Percentiles rank a stretch among this genome's conserved stretches.
phyloP scores from a whole-genome alignment of 2,113 vertebrate species.

The Tragelaphus imberbis region DNA sequence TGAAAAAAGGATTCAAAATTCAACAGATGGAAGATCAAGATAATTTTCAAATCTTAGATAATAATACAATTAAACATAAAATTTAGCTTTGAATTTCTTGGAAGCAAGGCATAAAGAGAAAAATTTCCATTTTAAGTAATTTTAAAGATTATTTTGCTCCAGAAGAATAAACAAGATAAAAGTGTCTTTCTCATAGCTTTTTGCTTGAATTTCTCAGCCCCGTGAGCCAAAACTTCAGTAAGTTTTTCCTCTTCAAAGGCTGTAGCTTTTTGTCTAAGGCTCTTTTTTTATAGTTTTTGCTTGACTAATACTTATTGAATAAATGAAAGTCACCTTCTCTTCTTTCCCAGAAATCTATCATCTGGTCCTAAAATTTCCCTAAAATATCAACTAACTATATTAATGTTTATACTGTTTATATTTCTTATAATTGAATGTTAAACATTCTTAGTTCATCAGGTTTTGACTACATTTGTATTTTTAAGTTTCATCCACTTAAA shows the following conservation, averaged over 20 bases:
- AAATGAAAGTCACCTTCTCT: neutral
- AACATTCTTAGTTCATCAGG: neutral
- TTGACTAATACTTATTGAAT: neutral
- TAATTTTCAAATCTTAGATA: neutral
- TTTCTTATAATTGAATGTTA: neutral
- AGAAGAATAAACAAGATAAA: neutral
- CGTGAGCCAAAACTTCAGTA: neutral
- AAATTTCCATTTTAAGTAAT: neutral
- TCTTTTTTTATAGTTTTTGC: neutral
- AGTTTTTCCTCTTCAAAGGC: neutral
- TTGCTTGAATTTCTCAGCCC: neutral
- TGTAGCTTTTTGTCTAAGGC: neutral
- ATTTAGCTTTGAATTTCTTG: constrained; percentile 4
- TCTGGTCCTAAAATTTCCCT: neutral
- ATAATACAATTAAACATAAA: constrained; percentile 1
- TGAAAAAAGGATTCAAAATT: neutral
- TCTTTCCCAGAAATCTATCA: neutral
- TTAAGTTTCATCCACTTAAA: neutral
- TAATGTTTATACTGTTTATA: neutral
- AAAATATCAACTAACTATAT: neutral
- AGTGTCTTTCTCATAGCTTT: neutral
- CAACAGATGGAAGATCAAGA: neutral
- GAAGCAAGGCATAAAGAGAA: neutral
- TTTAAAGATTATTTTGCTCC: neutral
- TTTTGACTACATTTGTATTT: neutral